phyloP scores from a whole-genome alignment of 2,888 invertebrate species.

The Nymphalis urticae region DNA sequence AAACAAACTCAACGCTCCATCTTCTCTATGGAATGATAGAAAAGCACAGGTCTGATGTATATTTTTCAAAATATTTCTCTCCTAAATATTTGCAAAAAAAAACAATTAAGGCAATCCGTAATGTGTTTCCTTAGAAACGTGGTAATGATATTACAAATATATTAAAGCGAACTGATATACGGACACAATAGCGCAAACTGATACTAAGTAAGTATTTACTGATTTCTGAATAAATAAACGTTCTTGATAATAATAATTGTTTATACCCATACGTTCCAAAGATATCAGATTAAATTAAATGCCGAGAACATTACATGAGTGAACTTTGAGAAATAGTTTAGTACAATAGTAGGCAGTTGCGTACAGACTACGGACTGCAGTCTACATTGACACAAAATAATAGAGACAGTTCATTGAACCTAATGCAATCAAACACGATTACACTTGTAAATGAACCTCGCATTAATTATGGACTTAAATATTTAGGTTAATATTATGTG shows the following conservation, averaged over 20 bases:
- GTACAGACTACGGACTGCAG: neutral
- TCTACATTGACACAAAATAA: slow-evolving; percentile 20
- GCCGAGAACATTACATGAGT: slow-evolving; percentile 10
- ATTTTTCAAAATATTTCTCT: no score
- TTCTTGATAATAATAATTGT: slow-evolving; percentile 9
- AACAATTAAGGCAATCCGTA: no score
- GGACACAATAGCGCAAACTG: neutral
- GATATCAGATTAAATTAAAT: slow-evolving; percentile 15
- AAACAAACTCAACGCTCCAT: no score
- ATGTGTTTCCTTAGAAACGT: no score
- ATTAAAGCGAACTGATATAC: no score
- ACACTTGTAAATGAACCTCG: slow-evolving; percentile 38
- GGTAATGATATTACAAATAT: no score
- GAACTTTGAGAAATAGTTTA: slow-evolving; percentile 18
- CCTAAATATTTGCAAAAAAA: no score
- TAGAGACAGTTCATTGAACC: slow-evolving; percentile 22
- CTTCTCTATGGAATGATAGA: no score
- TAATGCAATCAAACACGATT: slow-evolving; percentile 26
- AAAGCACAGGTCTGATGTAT: no score
- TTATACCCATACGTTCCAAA: slow-evolving; percentile 6
- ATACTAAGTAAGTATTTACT: neutral
- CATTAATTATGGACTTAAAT: slow-evolving; percentile 25
- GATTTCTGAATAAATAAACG: slow-evolving; percentile 4
- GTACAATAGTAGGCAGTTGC: slow-evolving; percentile 12
- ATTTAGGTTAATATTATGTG: slow-evolving; percentile 30